Conservation (phyloP, 2,797 vertebrate species). For the Macroramphosus scolopax region DNA sequence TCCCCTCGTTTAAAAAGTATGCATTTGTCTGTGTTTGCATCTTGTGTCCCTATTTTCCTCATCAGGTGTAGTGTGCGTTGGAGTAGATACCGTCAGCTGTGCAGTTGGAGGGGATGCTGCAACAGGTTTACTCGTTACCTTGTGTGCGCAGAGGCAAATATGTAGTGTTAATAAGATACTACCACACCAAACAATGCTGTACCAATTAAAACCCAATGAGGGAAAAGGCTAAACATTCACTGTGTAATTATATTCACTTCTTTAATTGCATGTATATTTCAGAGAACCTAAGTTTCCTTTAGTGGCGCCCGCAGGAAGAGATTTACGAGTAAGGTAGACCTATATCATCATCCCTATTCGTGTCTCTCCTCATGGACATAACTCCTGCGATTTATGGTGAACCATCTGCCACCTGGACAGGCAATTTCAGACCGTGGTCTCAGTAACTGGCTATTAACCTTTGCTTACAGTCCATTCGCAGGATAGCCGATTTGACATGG, state of each 20-base stretch:
- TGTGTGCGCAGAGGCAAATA: slow-evolving; percentile 25
- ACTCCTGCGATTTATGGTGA: slow-evolving; percentile 34
- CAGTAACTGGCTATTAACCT: slow-evolving; percentile 62
- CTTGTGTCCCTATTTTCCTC: slow-evolving; percentile 2
- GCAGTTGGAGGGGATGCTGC: slow-evolving; percentile 39
- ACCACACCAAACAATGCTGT: too few relatives aligned
- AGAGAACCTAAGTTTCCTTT: slow-evolving; percentile 5
- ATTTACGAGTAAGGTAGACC: background rate
- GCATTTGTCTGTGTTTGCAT: slow-evolving; percentile 4
- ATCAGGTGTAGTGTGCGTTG: slow-evolving; percentile 1
- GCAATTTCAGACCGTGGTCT: slow-evolving; percentile 33
- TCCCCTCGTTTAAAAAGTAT: slow-evolving; percentile 8
- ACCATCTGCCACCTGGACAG: slow-evolving; percentile 44
- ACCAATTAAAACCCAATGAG: too few relatives aligned
- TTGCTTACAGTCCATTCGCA: slow-evolving; percentile 53
- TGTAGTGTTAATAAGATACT: slow-evolving; percentile 1
- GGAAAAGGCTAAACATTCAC: background rate
- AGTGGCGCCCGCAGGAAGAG: slow-evolving; percentile 4
- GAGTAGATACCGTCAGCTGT: slow-evolving; percentile 6
- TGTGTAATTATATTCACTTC: background rate
- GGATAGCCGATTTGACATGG: slow-evolving; percentile 15
- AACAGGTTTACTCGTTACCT: slow-evolving; percentile 59
- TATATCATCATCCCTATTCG: background rate
- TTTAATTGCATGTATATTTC: background rate
- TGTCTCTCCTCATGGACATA: slow-evolving; percentile 14